Evolutionary conservation across 2,797 vertebrate species (phyloP).

Genomic region (Intellagama lesueurii): DNA sequence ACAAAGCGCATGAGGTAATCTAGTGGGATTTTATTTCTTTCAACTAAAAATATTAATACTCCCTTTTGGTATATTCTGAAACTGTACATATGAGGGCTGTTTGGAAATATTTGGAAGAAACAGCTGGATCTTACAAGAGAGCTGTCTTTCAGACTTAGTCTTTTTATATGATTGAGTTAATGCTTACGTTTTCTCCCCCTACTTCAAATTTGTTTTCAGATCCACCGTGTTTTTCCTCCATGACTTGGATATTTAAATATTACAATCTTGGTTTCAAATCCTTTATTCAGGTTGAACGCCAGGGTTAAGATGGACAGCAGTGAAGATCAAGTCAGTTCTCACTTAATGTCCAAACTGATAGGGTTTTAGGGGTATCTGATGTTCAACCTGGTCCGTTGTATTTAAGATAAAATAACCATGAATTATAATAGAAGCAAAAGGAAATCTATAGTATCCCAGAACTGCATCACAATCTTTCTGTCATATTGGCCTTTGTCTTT

Average conservation of each 20-base stretch:
- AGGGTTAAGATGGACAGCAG: not conserved
- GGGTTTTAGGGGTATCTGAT: too few species aligned
- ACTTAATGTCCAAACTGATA: too few species aligned
- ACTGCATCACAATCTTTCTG: too few species aligned
- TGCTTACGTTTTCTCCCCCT: slow-evolving; percentile 49
- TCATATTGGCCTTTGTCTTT: too few species aligned
- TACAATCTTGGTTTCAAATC: slow-evolving; percentile 23
- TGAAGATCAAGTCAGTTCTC: too few species aligned
- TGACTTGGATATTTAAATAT: not conserved
- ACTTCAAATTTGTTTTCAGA: slow-evolving; percentile 54
- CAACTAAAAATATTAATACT: slow-evolving; percentile 68
- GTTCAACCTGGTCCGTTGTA: too few species aligned
- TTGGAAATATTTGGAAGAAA: slow-evolving; percentile 76
- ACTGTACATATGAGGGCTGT: slow-evolving; percentile 64
- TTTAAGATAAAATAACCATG: too few species aligned
- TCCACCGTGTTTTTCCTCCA: slow-evolving; percentile 13
- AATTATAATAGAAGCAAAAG: too few species aligned
- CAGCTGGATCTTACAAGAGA: slow-evolving; percentile 74
- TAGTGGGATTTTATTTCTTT: not conserved
- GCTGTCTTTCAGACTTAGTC: slow-evolving; percentile 68
- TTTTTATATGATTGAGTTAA: slow-evolving; percentile 67
- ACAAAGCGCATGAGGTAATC: slow-evolving; percentile 63
- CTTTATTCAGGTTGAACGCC: not conserved
- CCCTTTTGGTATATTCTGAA: slow-evolving; percentile 80
- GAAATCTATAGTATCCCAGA: too few species aligned